Base-by-base conservation (phyloP, 1,140 invertebrate species). In the Charaxes varanes region DNA sequence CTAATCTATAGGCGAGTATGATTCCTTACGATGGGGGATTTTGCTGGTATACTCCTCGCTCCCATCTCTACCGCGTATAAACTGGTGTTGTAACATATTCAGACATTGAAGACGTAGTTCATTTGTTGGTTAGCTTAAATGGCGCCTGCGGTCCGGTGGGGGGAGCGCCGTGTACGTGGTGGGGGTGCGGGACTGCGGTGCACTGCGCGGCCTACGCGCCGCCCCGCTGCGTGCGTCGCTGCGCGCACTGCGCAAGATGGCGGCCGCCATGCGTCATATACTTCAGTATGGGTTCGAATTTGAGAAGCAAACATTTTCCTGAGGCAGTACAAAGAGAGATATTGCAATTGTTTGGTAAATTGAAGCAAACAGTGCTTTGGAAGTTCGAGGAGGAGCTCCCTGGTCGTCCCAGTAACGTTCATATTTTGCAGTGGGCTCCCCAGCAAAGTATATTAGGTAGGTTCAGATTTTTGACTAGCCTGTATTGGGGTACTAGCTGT, bases 161-260 rank as follows among this genome's bases (percentile, higher is more conserved):
- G 97, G 97, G 3, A 94, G 97, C 77, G 96, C 96, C 0, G 95
- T 99, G 52, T 99, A 99, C 85, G 95, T 97, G 85, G 94, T 98
- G 31, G 96, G 97, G 0, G 97, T 99, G 0, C 93, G 96, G 43
- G 97, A 99, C 80, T 95, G 93, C 77, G 97, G 97, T 1, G 86
- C 90, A 14, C 76, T 98, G 47, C 88, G 92, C 6, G 96, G 97
- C 4, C 85, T 98, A 3, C 88, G 89, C 6, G 87, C 89, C 35
- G 84, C 89, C 6, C 95, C 97, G 33, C 92, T 98, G 87, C 87
- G 89, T 16, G 90, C 90, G 3, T 97, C 94, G 14, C 80, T 98
- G 27, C 86, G 89, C 28, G 96, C 95, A 1, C 82, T 98, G 8
- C 84, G 91, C 30, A 87, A 90, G 43, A 98, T 98, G 96, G 94